Evolutionary conservation across 2,888 invertebrate genomes (phyloP).

Genomic region (Steromphala cineraria): DNA sequence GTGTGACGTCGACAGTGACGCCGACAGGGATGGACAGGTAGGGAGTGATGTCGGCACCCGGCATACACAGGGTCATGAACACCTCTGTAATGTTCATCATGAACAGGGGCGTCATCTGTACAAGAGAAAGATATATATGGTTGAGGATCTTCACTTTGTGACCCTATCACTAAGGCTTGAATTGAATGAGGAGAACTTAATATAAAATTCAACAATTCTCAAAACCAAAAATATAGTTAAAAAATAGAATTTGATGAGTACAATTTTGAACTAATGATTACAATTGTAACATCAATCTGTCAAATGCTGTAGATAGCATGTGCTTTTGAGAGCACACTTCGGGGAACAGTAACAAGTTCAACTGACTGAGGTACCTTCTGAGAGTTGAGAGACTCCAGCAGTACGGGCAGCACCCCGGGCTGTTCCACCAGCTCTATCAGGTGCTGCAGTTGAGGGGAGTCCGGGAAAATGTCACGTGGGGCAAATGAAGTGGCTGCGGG

Average conservation of each 20-base stretch:
- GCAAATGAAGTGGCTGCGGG: conserved; percentile 43
- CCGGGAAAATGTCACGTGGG: conserved; percentile 47
- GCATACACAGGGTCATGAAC: conserved; percentile 44
- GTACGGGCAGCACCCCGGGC: conserved; percentile 52
- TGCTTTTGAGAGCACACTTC: background rate
- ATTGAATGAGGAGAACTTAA: too few species aligned
- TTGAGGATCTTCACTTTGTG: background rate
- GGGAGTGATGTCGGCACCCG: conserved; percentile 32
- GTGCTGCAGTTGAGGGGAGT: conserved; percentile 44
- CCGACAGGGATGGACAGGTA: conserved; percentile 49
- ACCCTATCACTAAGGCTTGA: too few species aligned
- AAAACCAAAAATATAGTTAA: too few species aligned
- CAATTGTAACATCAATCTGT: background rate
- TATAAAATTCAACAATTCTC: too few species aligned
- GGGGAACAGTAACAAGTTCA: background rate
- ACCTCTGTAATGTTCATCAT: conserved; percentile 36
- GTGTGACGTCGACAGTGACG: conserved; percentile 38
- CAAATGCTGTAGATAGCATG: background rate
- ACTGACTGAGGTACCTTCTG: conserved; percentile 42
- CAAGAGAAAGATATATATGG: background rate
- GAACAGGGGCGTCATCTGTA: conserved; percentile 40
- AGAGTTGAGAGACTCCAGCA: conserved; percentile 46
- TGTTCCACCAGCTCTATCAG: conserved; percentile 43
- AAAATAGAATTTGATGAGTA: too few species aligned
- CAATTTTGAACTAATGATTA: too few species aligned